Evolutionary conservation across 2,888 invertebrate genomes (phyloP).

Genomic region (Coelinius sp.): DNA sequence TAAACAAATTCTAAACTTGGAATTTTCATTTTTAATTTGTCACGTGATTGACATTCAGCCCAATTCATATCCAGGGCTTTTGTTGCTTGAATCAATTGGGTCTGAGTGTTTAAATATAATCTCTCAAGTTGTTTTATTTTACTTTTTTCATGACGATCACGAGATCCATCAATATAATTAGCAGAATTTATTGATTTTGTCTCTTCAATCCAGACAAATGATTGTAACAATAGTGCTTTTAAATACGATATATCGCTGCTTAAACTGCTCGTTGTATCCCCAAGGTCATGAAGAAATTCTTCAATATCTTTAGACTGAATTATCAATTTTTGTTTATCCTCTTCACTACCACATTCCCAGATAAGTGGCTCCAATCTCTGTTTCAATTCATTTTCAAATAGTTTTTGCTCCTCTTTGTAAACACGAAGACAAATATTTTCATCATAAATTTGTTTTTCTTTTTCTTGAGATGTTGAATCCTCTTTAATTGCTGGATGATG

Average conservation of each 20-base stretch:
- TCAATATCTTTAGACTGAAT: slow-evolving; percentile 73
- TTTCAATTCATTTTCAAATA: slow-evolving; percentile 64
- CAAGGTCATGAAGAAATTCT: slow-evolving; percentile 76
- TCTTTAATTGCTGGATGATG: slow-evolving; percentile 16
- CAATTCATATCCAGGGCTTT: slow-evolving; percentile 83
- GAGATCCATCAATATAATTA: slow-evolving; percentile 56
- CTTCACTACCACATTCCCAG: slow-evolving; percentile 74
- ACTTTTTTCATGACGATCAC: slow-evolving; percentile 77
- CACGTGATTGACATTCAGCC: slow-evolving; percentile 72
- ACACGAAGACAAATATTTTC: slow-evolving; percentile 58
- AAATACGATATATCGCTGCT: slow-evolving; percentile 75
- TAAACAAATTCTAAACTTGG: slow-evolving; percentile 85
- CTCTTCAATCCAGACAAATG: slow-evolving; percentile 75
- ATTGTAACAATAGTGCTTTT: slow-evolving; percentile 73
- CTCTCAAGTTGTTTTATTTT: slow-evolving; percentile 80
- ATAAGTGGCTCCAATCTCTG: slow-evolving; percentile 53
- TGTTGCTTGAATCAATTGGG: slow-evolving; percentile 81
- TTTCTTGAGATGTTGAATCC: slow-evolving; percentile 31
- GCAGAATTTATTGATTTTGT: slow-evolving; percentile 72
- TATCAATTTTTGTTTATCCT: slow-evolving; percentile 73
- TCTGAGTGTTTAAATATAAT: slow-evolving; percentile 80
- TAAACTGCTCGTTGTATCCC: slow-evolving; percentile 75
- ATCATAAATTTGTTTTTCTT: slow-evolving; percentile 49
- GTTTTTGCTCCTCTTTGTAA: slow-evolving; percentile 61
- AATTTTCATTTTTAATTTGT: slow-evolving; percentile 73